Base-by-base conservation (phyloP, 1,140 invertebrate species). In the Drosophila lacertosa region DNA sequence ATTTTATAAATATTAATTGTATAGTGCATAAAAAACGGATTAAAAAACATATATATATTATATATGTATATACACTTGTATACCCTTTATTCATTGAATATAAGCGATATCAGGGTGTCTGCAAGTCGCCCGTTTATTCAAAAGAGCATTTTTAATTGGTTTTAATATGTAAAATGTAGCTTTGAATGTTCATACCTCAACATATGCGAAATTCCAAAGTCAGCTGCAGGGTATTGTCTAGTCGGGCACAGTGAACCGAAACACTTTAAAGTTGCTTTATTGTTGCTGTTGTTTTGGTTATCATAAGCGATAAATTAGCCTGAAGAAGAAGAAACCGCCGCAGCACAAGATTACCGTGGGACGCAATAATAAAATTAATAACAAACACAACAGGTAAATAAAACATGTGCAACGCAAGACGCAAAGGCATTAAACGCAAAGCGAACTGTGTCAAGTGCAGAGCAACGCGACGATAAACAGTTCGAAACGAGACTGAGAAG, bases 271-370 rank as follows among this genome's bases (percentile, higher is more conserved):
- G 11, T n/a, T 39, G 5, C 13, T 29, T 20, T 50, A 26, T 26
- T 26, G 6, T 29, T 29, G 6, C 2, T 29, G 26, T 29, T 29
- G 2, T 9, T 29, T 5, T 29, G 59, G 75, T 82, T 82, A 82
- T 82, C 78, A 58, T 55, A 50, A 9, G 78, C 59, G 74, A 82
- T 82, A 82, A 82, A 81, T 39, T 24, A 5, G 15, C 37, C 29
- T 33, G 33, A 22, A 53, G 48, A 63, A 69, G 44, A 68, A 78
- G 48, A 48, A 76, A 50, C 37, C 26, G 32, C 11, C 9, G 15
- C 42, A 53, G 37, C 13, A 24, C 26, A 42, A 68, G 76, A 79
- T 79, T 72, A 74, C 22, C 42, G 15, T 11, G 11, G 35, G 20
- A 35, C 5, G 26, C 54, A 42, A 51, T 44, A 51, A 59, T 32